These are phyloP conservation scores for Heterodera carotae DNA, from an alignment of 1,140 invertebrate genomes.

Conservation along the genomic window DNA sequence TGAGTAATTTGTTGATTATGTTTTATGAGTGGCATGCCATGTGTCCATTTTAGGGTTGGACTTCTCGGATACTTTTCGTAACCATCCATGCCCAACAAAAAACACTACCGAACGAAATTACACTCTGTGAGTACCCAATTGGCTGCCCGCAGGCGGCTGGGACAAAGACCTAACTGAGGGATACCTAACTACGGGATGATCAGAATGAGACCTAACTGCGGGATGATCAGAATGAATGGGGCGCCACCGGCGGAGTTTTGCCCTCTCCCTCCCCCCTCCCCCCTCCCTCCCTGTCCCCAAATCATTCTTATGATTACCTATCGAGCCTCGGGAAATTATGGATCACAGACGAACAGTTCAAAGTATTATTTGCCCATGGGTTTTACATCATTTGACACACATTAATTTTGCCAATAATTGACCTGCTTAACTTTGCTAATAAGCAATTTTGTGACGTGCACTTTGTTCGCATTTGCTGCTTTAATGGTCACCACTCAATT, in stretches of 20 bases:
- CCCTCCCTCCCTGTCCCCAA: no score
- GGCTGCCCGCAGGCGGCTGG: no score
- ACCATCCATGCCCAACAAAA: constrained; percentile 80
- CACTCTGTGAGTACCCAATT: constrained; percentile 86
- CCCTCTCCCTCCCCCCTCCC: no score
- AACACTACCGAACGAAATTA: constrained; percentile 93
- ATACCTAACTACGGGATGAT: no score
- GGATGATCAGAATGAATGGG: background rate
- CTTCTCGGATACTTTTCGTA: constrained; percentile 84
- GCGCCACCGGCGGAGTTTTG: background rate
- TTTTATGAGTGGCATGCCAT: constrained; percentile 62
- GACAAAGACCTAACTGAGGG: background rate
- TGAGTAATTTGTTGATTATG: background rate
- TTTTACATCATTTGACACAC: no score
- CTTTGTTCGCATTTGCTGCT: constrained; percentile 91
- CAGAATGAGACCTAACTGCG: background rate
- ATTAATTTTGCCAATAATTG: no score
- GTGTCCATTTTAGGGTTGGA: constrained; percentile 76
- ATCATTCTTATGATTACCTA: no score
- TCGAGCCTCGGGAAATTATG: no score
- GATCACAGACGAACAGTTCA: no score
- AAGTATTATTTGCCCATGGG: no score
- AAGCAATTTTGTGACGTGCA: constrained; percentile 84
- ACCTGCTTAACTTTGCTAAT: no score
- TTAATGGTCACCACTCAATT: constrained; percentile 79